Base-by-base conservation (phyloP, 2,797 vertebrate species). In the Parotocinclus haroldoi region DNA sequence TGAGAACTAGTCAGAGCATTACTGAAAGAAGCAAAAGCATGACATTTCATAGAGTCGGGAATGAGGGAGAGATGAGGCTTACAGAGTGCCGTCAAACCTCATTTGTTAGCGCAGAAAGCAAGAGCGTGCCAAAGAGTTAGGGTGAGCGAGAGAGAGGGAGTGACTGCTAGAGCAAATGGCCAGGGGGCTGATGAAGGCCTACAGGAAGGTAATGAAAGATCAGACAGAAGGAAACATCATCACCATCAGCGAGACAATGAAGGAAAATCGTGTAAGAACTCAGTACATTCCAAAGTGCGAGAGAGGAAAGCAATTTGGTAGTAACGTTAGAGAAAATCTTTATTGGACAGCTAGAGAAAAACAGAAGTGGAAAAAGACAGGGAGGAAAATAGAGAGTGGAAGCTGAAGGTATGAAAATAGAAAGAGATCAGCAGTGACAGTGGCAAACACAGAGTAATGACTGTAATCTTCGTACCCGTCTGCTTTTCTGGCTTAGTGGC, bases 401-500 rank as follows among this genome's bases (percentile, higher is more conserved):
- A 36, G 16, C 9, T 27, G 27, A 56, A 62, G 27, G 48, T 36
- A 6, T 16, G 7, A 19, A 54, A 7, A 27, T 50, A 48, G 69
- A 61, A 54, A 42, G 1, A 19, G 51, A 64, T 61, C 68, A 67
- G 42, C 37, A 58, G 54, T 27, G 6, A 71, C 51, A 49, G 56
- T 13, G 7, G 8, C 45, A 57, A 70, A 70, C 50, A 54, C 60
- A 48, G 45, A 55, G 27, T 57, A 69, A 58, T 51, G 68, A 57
- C 53, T 58, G 14, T 63, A 55, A 69, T 69, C 59, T 56, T 50
- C 37, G 37, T 40, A 50, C 19, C 13, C 11, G 1, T 63, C 36
- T 67, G 68, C 48, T 61, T 54, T 58, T 50, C 63, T 46, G 42
- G 49, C 52, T 59, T 69, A 63, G 50, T 53, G 45, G 37, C 27